Conservation (phyloP, 2,888 invertebrate genomes). For the Leptopilina myrica region DNA sequence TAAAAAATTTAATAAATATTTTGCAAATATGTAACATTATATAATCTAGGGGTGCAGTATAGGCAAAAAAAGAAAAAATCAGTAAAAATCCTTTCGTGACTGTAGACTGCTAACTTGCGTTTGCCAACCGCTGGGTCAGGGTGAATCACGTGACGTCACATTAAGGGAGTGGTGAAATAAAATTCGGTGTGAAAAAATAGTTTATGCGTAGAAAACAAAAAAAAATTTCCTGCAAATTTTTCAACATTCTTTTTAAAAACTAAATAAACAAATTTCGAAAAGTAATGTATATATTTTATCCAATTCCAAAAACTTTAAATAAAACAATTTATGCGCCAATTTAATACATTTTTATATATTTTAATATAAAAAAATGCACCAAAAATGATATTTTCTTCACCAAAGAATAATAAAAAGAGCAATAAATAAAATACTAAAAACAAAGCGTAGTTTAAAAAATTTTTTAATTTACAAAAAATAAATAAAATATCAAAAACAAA, state of each 20-base stretch:
- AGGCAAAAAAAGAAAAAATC: conserved; percentile 14
- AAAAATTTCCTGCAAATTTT: not conserved
- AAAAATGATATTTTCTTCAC: no score
- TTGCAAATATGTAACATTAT: not conserved
- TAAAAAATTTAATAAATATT: not conserved
- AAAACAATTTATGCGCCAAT: no score
- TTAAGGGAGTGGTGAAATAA: conserved; percentile 70
- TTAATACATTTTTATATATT: no score
- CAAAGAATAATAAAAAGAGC: no score
- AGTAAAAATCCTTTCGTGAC: conserved; percentile 34
- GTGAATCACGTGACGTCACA: conserved; percentile 71
- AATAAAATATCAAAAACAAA: not conserved
- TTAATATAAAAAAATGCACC: no score
- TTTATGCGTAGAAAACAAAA: not conserved
- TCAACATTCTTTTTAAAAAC: not conserved
- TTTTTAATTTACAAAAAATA: no score
- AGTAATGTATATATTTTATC: no score
- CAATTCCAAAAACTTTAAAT: no score
- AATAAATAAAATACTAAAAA: not conserved
- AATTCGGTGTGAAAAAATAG: not conserved
- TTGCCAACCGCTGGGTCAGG: conserved; percentile 66
- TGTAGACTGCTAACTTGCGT: conserved; percentile 27
- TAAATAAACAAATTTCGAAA: no score
- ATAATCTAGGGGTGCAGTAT: not conserved
- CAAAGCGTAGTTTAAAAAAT: no score